These are phyloP conservation scores for Recurvirostra avosetta DNA, from an alignment of 2,113 vertebrate species.

Conservation along the genomic window DNA sequence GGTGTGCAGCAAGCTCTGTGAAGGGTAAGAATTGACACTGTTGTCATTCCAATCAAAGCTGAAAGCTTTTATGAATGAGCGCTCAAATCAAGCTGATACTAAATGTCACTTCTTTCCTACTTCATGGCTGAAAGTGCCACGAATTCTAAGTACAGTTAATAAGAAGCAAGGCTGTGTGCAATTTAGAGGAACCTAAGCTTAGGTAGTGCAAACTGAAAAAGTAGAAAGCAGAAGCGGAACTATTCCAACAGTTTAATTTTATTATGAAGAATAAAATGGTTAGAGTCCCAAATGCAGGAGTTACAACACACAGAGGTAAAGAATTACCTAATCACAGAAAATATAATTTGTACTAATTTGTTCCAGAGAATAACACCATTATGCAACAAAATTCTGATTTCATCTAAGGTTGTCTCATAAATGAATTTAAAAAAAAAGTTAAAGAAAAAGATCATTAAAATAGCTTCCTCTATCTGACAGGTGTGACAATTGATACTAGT, in stretches of 20 bases:
- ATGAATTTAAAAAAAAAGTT: neutral
- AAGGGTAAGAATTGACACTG: neutral
- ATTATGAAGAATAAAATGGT: neutral
- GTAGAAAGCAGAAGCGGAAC: neutral
- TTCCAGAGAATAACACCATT: neutral
- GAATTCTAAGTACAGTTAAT: constrained; percentile 22
- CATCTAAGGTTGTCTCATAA: neutral
- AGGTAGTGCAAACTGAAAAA: neutral
- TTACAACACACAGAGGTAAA: neutral
- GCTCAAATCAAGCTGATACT: neutral
- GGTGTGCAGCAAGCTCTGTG: neutral
- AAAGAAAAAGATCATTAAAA: neutral
- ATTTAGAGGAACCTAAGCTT: neutral
- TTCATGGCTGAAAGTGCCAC: neutral
- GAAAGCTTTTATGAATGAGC: constrained; percentile 12
- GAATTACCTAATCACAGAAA: neutral
- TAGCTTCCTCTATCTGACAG: neutral
- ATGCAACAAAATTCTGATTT: neutral
- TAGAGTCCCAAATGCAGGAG: neutral
- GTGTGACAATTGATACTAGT: neutral
- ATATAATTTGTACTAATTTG: neutral
- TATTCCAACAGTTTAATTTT: neutral
- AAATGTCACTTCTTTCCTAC: constrained; percentile 9
- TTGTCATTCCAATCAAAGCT: neutral
- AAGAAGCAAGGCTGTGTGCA: neutral